Percentiles rank a stretch among this genome's conserved stretches.
phyloP scores from a whole-genome alignment of 2,113 vertebrate species.

The Nesogale talazaci region DNA sequence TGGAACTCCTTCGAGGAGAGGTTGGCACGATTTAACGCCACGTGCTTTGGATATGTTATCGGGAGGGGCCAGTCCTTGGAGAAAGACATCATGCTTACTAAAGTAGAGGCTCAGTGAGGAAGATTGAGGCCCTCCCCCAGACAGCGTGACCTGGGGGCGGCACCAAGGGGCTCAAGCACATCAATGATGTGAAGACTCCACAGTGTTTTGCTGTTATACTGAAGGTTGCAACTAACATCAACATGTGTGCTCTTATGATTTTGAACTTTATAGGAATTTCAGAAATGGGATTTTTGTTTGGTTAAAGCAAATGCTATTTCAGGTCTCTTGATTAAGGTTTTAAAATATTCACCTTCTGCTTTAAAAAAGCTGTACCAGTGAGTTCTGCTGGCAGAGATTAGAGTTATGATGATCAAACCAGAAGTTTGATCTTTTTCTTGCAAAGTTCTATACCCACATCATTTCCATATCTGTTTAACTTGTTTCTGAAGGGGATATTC shows the following conservation, averaged over 20 bases:
- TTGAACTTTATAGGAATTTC: neutral
- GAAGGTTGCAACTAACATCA: neutral
- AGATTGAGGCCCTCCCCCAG: neutral
- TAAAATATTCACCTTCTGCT: neutral
- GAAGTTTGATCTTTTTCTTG: constrained; percentile 17
- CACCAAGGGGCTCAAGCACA: neutral
- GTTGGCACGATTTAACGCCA: neutral
- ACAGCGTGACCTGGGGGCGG: neutral
- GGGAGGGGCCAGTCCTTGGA: neutral
- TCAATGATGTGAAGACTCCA: too few species aligned
- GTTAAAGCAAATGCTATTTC: neutral
- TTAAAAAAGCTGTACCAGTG: neutral
- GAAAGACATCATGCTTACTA: neutral
- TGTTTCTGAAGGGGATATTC: neutral
- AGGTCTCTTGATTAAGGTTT: neutral
- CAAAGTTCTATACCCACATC: neutral
- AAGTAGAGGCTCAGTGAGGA: neutral
- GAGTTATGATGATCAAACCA: neutral
- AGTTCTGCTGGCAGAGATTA: neutral
- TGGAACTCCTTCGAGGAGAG: too few species aligned
- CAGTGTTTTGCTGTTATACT: neutral
- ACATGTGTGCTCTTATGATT: neutral
- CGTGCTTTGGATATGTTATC: neutral
- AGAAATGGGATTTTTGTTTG: neutral
- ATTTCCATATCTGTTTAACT: neutral